Conservation (phyloP, 64 coral and sea anemone genomes). For the Montipora foliosa region DNA sequence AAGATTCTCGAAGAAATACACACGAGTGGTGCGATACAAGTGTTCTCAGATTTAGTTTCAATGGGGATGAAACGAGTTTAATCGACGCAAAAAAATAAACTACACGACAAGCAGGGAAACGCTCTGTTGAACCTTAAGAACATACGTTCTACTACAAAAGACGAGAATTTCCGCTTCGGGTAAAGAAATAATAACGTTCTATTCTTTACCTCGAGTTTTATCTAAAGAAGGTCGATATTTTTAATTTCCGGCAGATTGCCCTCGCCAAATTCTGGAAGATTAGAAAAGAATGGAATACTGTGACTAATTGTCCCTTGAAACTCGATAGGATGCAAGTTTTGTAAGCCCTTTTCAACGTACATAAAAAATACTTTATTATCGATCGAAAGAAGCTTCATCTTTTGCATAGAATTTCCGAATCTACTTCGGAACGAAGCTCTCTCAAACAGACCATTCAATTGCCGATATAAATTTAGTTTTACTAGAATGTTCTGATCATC, state of each 20-base stretch:
- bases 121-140: neutral
- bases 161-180: neutral
- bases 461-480: neutral
- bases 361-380: neutral
- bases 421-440: no score
- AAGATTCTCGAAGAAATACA: neutral
- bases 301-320: neutral
- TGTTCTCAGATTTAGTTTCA: neutral
- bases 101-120: neutral
- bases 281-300: neutral
- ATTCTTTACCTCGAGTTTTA: neutral
- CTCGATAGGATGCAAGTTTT: neutral
- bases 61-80: neutral
- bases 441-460: neutral
- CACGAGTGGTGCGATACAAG: neutral
- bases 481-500: neutral
- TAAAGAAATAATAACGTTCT: neutral
- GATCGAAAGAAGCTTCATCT: no score
- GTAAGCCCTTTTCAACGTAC: neutral
- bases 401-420: no score
- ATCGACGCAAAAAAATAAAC: neutral
- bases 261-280: neutral
- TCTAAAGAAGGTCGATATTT: neutral
- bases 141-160: neutral
- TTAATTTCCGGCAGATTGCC: neutral